Conservation (phyloP, 2,888 invertebrate species). For the Hypomecis punctinalis region DNA sequence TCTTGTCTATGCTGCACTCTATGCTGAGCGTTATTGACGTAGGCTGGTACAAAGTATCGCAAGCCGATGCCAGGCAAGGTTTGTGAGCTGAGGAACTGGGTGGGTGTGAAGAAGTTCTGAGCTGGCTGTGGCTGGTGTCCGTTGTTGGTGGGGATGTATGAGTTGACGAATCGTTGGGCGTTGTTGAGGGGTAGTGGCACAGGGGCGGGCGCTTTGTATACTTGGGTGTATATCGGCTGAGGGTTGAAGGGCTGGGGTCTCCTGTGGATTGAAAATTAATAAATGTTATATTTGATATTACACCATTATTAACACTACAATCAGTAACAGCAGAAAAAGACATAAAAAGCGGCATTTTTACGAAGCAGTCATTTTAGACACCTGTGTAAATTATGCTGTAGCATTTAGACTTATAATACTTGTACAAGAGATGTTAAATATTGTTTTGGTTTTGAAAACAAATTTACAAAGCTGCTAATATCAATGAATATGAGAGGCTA, state of each 20-base stretch:
- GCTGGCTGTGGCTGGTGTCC: conserved; percentile 54
- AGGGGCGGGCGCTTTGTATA: conserved; percentile 61
- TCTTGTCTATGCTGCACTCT: conserved; percentile 61
- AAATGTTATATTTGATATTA: too few relatives aligned
- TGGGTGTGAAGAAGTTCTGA: conserved; percentile 61
- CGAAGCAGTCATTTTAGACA: too few relatives aligned
- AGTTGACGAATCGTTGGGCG: conserved; percentile 75
- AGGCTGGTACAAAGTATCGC: conserved; percentile 72
- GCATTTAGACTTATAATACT: too few relatives aligned
- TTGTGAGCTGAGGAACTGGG: conserved; percentile 71
- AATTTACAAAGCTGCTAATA: too few relatives aligned
- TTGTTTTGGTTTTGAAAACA: too few relatives aligned
- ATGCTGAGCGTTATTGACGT: conserved; percentile 53
- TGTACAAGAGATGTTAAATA: too few relatives aligned
- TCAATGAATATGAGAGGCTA: too few relatives aligned
- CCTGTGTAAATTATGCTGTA: too few relatives aligned
- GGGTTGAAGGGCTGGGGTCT: conserved; percentile 74
- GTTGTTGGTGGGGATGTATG: conserved; percentile 65
- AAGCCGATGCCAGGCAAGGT: conserved; percentile 73
- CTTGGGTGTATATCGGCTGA: conserved; percentile 73
- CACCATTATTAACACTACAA: too few relatives aligned
- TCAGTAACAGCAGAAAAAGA: too few relatives aligned
- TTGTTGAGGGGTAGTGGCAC: conserved; percentile 60
- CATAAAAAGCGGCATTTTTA: too few relatives aligned
- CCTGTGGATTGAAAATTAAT: conserved; percentile 55